These are phyloP conservation scores for Mirounga angustirostris DNA, from an alignment of 2,113 vertebrate genomes.

Conservation along the genomic window DNA sequence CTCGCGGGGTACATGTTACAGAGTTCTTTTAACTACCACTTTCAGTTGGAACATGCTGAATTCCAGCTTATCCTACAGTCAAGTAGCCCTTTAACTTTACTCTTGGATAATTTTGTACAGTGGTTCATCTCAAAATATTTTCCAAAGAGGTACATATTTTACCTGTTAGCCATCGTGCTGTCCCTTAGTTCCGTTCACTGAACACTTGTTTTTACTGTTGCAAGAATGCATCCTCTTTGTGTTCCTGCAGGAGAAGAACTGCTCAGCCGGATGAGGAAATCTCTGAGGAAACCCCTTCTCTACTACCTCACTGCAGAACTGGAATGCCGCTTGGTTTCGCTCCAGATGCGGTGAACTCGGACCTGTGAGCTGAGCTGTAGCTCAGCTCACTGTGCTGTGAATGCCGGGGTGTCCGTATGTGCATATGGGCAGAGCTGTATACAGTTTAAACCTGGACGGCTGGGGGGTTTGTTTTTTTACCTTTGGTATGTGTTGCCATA, in stretches of 20 bases:
- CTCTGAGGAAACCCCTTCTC: neutral
- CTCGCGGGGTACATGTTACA: neutral
- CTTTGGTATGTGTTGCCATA: conserved; percentile 11
- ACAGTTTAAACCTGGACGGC: neutral
- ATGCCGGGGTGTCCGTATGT: neutral
- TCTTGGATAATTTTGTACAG: neutral
- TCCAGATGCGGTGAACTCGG: neutral
- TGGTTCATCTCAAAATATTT: neutral
- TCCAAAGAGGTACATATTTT: neutral
- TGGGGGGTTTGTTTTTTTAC: neutral
- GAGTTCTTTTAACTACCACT: neutral
- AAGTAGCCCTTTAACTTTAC: neutral
- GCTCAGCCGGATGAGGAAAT: neutral
- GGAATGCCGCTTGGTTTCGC: neutral
- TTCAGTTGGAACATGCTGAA: neutral
- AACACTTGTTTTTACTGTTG: neutral
- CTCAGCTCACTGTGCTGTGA: neutral
- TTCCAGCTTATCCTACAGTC: neutral
- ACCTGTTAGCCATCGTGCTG: neutral
- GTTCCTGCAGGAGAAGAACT: conserved; percentile 36
- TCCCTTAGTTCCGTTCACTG: neutral
- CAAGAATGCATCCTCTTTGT: neutral
- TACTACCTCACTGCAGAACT: conserved; percentile 80
- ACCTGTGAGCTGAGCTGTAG: neutral
- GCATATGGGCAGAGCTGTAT: neutral